phyloP scores from a whole-genome alignment of 2,113 vertebrate species.

The Nothobranchius kuhntae region DNA sequence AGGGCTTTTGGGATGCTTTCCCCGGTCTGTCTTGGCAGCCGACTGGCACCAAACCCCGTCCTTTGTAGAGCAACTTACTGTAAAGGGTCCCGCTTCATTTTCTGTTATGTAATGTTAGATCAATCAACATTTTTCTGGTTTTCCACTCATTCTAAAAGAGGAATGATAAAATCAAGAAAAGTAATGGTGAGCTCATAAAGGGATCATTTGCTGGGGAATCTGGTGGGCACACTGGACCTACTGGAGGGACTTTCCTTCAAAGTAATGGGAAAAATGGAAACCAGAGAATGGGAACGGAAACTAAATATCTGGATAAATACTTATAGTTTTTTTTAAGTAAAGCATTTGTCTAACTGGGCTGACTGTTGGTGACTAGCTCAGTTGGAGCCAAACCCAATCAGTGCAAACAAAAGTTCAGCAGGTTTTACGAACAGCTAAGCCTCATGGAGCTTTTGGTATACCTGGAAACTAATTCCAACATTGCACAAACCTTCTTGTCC shows the following conservation, averaged over 20 bases:
- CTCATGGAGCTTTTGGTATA: too few relatives aligned
- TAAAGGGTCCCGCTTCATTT: conserved; percentile 8
- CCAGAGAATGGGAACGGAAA: not conserved
- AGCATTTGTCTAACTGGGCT: too few relatives aligned
- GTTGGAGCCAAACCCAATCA: too few relatives aligned
- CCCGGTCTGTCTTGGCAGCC: conserved; percentile 38
- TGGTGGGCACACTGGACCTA: not conserved
- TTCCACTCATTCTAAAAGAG: not conserved
- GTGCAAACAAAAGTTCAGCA: too few relatives aligned
- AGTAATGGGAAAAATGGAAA: not conserved
- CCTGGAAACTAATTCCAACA: too few relatives aligned
- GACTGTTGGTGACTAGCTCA: too few relatives aligned
- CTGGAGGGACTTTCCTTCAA: not conserved
- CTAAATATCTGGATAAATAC: too few relatives aligned
- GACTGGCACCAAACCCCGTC: conserved; percentile 6
- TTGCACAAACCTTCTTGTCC: too few relatives aligned
- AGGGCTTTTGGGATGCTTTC: conserved; percentile 33
- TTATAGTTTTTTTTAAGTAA: too few relatives aligned
- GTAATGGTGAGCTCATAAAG: not conserved
- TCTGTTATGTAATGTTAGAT: not conserved
- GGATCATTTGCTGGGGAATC: not conserved
- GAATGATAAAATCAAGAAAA: not conserved
- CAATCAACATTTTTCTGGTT: conserved; percentile 18
- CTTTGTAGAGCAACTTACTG: conserved; percentile 12
- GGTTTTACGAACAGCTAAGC: too few relatives aligned